Evolutionary conservation across 2,888 invertebrate species (phyloP).

Genomic region (Stegana nigrithorax): DNA sequence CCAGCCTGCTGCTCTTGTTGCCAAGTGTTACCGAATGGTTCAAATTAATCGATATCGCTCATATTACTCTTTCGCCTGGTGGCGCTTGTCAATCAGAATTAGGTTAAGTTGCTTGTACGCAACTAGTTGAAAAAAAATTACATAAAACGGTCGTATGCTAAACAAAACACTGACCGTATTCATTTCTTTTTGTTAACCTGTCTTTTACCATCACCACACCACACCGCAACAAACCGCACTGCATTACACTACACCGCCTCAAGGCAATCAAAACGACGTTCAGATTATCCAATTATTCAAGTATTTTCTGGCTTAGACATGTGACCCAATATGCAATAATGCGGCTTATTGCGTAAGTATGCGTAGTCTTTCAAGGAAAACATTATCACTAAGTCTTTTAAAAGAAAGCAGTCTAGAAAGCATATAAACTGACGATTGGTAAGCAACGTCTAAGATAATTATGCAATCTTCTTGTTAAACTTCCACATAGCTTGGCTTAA

Average conservation of each 20-base stretch:
- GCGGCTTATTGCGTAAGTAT: too few relatives aligned
- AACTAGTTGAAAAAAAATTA: constrained; percentile 12
- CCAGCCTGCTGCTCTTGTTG: constrained; percentile 6
- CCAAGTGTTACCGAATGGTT: constrained; percentile 9
- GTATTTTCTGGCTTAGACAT: background rate
- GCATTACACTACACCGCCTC: too few relatives aligned
- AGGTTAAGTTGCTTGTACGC: constrained; percentile 17
- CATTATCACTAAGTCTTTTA: too few relatives aligned
- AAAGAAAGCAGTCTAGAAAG: too few relatives aligned
- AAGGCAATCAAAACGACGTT: background rate
- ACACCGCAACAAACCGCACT: too few relatives aligned
- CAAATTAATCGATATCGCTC: constrained; percentile 17
- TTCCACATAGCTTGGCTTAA: too few relatives aligned
- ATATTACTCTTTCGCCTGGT: constrained; percentile 2
- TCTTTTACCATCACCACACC: too few relatives aligned
- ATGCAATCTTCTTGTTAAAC: too few relatives aligned
- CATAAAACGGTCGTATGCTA: background rate
- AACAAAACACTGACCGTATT: constrained; percentile 28
- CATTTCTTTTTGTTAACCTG: too few relatives aligned
- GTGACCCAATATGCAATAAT: background rate
- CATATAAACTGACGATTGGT: too few relatives aligned
- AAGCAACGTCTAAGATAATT: too few relatives aligned
- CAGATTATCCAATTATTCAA: background rate
- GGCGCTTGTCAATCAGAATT: constrained; percentile 13
- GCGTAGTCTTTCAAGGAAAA: too few relatives aligned